These are phyloP conservation scores for Cottoperca gobio DNA, from an alignment of 2,797 vertebrate species.

Conservation along the genomic window DNA sequence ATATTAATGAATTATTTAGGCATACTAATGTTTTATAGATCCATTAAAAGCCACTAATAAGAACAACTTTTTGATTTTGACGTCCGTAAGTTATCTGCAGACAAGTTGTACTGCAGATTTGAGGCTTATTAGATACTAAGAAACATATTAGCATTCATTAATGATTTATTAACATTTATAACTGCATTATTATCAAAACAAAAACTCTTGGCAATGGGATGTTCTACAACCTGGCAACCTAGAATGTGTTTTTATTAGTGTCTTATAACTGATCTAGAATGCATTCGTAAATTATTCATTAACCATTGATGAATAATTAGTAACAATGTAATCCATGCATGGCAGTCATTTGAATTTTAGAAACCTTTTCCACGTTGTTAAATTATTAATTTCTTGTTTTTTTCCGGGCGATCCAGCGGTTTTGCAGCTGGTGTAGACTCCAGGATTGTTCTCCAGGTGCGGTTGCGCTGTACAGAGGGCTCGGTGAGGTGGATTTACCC, in stretches of 20 bases:
- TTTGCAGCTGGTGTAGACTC: constrained; percentile 71
- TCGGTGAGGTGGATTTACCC: constrained; percentile 86
- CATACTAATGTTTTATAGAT: neutral
- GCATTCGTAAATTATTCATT: neutral
- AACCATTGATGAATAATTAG: neutral
- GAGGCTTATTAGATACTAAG: neutral
- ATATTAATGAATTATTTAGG: neutral
- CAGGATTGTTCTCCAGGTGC: constrained; percentile 85
- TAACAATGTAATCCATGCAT: neutral
- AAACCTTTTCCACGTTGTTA: neutral
- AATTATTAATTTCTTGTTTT: neutral
- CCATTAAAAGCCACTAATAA: neutral
- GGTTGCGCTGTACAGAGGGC: constrained; percentile 85
- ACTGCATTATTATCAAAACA: neutral
- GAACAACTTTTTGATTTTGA: neutral
- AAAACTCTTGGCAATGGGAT: neutral
- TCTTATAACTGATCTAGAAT: neutral
- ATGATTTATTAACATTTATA: neutral
- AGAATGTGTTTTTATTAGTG: neutral
- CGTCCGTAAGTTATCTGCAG: too few species aligned
- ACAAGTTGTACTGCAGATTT: neutral
- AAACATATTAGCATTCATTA: neutral
- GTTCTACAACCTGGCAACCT: neutral
- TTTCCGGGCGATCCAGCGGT: constrained; percentile 69
- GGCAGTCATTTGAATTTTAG: neutral